Conservation (phyloP, 2,888 invertebrate genomes). For the Tetanocera ferruginea region DNA sequence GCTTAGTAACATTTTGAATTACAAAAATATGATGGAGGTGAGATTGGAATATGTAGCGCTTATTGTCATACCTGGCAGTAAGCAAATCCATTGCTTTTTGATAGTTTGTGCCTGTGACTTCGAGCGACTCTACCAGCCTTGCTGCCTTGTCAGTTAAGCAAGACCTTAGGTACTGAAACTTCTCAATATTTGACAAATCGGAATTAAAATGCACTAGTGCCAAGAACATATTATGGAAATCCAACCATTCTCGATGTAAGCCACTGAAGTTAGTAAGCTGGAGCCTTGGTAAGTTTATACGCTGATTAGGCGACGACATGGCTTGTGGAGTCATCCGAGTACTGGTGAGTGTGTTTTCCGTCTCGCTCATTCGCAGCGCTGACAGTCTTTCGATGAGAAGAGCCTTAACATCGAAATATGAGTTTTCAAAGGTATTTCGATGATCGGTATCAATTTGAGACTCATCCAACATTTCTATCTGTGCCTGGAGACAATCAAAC, state of each 20-base stretch:
- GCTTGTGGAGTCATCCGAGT: not conserved
- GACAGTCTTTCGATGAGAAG: not conserved
- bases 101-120: slow-evolving; percentile 21
- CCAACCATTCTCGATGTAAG: slow-evolving; percentile 5
- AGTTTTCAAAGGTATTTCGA: not conserved
- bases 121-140: slow-evolving; percentile 17
- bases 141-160: slow-evolving; percentile 15
- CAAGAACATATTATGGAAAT: slow-evolving; percentile 23
- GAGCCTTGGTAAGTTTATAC: slow-evolving; percentile 12
- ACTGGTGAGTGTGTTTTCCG: not conserved
- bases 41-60: slow-evolving; percentile 35
- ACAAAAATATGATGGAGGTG: slow-evolving; percentile 39
- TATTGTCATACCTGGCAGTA: slow-evolving; percentile 31
- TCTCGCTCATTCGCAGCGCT: not conserved
- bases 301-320: not conserved
- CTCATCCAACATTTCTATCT: slow-evolving; percentile 2
- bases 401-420: not conserved
- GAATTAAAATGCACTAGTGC: slow-evolving; percentile 8
- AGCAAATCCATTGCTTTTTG: slow-evolving; percentile 24
- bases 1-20: slow-evolving; percentile 31
- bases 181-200: slow-evolving; percentile 11
- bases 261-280: slow-evolving; percentile 23
- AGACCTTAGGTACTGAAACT: slow-evolving; percentile 23
- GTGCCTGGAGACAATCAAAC: not conserved
- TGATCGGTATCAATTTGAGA: not conserved